Conservation (phyloP, 2,888 invertebrate species). For the Agrochola lota region DNA sequence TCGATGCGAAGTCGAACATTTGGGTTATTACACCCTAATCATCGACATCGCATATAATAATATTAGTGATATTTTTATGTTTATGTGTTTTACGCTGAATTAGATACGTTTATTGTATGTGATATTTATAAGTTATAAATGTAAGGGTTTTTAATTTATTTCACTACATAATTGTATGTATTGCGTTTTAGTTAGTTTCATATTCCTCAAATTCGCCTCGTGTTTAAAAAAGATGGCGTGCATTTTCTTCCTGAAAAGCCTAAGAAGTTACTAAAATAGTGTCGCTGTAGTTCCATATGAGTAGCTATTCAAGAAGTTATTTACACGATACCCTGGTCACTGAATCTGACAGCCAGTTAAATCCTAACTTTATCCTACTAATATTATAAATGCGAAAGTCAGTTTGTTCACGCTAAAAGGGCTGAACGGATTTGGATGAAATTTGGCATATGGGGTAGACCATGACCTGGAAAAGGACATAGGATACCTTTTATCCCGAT, state of each 20-base stretch:
- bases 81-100: constrained; percentile 14
- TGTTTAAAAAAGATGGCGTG: not conserved
- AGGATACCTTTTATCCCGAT: too few relatives aligned
- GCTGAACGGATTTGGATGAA: too few relatives aligned
- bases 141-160: constrained; percentile 41
- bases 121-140: constrained; percentile 22
- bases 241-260: not conserved
- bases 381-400: too few relatives aligned
- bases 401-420: too few relatives aligned
- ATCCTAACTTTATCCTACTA: too few relatives aligned
- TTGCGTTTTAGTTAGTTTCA: constrained; percentile 10
- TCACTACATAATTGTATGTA: constrained; percentile 3
- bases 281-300: not conserved
- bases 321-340: not conserved
- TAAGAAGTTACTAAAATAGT: not conserved
- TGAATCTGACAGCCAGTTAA: not conserved
- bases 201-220: not conserved
- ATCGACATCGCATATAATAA: too few relatives aligned
- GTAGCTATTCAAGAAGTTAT: not conserved
- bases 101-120: constrained; percentile 14
- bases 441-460: too few relatives aligned
- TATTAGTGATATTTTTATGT: not conserved
- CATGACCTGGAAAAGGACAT: too few relatives aligned
- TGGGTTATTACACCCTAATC: not conserved
- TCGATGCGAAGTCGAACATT: not conserved